Conservation (phyloP, 2,888 invertebrate genomes). For the Dolichomitus sp. region DNA sequence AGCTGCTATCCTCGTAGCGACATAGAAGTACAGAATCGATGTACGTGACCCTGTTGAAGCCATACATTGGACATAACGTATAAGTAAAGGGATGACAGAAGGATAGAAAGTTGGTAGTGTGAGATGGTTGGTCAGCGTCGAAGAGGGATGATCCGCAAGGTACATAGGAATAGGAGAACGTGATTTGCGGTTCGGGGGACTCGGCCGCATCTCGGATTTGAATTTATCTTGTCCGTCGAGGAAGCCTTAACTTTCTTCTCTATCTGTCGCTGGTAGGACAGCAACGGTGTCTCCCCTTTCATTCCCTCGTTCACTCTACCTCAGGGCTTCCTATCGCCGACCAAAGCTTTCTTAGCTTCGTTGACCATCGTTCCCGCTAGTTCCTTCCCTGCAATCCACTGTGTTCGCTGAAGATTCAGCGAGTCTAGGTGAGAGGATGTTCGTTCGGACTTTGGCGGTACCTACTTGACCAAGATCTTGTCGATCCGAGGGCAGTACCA, state of each 20-base stretch:
- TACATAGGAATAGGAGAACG: constrained; percentile 80
- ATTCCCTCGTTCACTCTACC: constrained; percentile 26
- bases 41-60: constrained; percentile 65
- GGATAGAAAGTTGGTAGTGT: constrained; percentile 6
- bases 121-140: constrained; percentile 79
- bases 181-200: constrained; percentile 83
- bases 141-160: constrained; percentile 83
- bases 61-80: constrained; percentile 76
- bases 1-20: background rate
- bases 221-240: constrained; percentile 60
- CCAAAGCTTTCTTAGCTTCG: constrained; percentile 20
- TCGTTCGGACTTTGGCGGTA: constrained; percentile 26
- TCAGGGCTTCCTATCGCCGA: constrained; percentile 21
- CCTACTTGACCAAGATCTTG: constrained; percentile 51
- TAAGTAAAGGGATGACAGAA: constrained; percentile 80
- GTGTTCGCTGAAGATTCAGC: constrained; percentile 12
- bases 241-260: constrained; percentile 31
- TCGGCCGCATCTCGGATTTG: constrained; percentile 65
- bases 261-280: constrained; percentile 12
- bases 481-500: constrained; percentile 4
- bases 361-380: constrained; percentile 45
- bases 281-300: constrained; percentile 38
- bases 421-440: constrained; percentile 26
- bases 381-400: constrained; percentile 13
- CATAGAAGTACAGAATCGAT: constrained; percentile 48